Conservation (phyloP, 2,113 vertebrate species). For the Heterocephalus glaber region DNA sequence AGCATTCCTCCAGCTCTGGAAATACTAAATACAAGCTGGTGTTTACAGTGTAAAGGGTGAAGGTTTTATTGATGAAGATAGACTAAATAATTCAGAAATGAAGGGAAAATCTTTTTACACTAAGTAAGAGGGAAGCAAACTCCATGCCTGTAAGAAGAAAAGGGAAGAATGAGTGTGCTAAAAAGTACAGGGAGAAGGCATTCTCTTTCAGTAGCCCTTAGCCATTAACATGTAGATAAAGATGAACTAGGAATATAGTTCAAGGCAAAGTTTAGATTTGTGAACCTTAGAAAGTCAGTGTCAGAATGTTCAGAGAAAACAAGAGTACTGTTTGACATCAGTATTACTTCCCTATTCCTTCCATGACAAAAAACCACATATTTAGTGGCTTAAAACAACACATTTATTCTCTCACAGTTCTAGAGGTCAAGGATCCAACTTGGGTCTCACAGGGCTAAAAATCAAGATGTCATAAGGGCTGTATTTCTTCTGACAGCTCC, state of each 20-base stretch:
- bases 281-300: neutral
- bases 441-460: neutral
- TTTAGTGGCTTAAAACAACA: neutral
- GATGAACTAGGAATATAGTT: neutral
- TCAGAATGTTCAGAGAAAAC: constrained; percentile 11
- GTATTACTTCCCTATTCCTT: neutral
- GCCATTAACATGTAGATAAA: neutral
- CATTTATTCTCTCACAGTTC: neutral
- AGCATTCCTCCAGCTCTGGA: neutral
- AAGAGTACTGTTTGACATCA: neutral
- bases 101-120: neutral
- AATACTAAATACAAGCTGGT: neutral
- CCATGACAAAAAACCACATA: neutral
- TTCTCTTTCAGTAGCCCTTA: neutral
- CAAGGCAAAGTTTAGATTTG: neutral
- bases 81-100: constrained; percentile 50
- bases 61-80: neutral
- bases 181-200: neutral
- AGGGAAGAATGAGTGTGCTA: neutral
- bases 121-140: neutral
- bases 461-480: neutral
- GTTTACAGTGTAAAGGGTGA: neutral
- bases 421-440: neutral
- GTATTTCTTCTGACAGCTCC: neutral
- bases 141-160: neutral